Base-by-base conservation (phyloP, 2,888 invertebrate genomes). In the Dynastes hyllus region DNA sequence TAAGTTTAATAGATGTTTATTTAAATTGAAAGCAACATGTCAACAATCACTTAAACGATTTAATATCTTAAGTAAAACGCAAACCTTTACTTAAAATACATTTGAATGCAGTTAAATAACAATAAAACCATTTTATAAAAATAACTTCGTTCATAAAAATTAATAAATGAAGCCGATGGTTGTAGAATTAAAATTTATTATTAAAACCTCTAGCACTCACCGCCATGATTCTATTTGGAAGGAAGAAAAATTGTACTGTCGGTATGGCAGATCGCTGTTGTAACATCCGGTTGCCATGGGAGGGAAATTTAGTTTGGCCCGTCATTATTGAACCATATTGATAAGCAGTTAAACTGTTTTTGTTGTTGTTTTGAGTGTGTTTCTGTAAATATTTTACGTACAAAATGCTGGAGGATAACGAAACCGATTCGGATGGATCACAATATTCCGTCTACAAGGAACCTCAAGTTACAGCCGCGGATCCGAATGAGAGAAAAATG, bases 401-500 rank as follows among this genome's bases (percentile, higher is more conserved):
- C 27, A 75, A 75, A 37, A 75, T 75, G 73, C 22, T 75, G 73
- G 73, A 75, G 16, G 73, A 75, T 1, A 45, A 22, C 13, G 73
- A 61, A 27, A 16, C 61, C 0, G 9, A 22, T 6, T 75, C 73
- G 45, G 40, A 22, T 11, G 61, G 63, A 6, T 61, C 73, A 40
- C 61, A 63, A 75, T 75, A 27, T 63, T 75, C 73, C 0, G 73
- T 16, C 1, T 27, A 75, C 8, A 73, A 71, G 53, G 92, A 92
- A 83, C 92, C 92, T 1, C 92, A 92, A 82, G 89, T 93, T 50
- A 91, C 90, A 0, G 94, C 95, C 0, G 85, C 87, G 3, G 93
- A 94, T 87, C 92, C 93, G 8, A 90, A 91, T 69, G 95, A 95
- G 87, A 89, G 95, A 83, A 95, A 95, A 88, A 90, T 93, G 61